These are phyloP conservation scores for Prietella phreatophila DNA, from an alignment of 2,113 vertebrate species.

Conservation along the genomic window DNA sequence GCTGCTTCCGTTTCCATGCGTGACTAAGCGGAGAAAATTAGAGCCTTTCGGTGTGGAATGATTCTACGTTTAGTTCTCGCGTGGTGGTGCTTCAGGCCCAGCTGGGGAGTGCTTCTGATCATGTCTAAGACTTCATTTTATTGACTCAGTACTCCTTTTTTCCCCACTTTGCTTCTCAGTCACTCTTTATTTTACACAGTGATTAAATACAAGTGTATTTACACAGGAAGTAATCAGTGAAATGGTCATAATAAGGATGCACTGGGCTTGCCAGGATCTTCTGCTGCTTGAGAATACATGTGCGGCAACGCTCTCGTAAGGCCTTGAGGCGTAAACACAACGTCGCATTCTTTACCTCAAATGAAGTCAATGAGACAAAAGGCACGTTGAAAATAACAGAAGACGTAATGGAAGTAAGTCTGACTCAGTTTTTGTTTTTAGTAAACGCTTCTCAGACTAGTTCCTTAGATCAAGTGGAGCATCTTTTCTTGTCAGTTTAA, in stretches of 20 bases:
- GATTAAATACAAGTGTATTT: neutral
- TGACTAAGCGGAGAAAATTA: conserved; percentile 35
- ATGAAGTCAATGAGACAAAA: neutral
- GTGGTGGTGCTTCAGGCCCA: conserved; percentile 7
- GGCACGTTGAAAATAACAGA: neutral
- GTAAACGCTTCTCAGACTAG: neutral
- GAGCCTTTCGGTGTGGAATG: neutral
- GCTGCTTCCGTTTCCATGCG: conserved; percentile 34
- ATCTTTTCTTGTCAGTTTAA: neutral
- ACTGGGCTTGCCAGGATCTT: neutral
- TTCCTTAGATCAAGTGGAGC: neutral
- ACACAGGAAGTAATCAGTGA: conserved; percentile 9
- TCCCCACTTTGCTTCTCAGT: neutral
- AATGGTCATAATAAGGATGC: neutral
- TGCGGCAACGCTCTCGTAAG: neutral
- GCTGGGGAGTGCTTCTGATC: conserved; percentile 18
- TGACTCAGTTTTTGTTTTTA: neutral
- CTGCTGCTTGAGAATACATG: neutral
- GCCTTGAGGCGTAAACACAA: neutral
- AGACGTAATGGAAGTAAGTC: neutral
- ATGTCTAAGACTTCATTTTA: neutral
- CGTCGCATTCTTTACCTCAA: neutral
- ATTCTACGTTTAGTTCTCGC: conserved; percentile 4
- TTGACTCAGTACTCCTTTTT: conserved; percentile 4
- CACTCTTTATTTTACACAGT: neutral